These are phyloP conservation scores for Ectemnius lituratus DNA, from an alignment of 2,888 invertebrate species.

Conservation along the genomic window DNA sequence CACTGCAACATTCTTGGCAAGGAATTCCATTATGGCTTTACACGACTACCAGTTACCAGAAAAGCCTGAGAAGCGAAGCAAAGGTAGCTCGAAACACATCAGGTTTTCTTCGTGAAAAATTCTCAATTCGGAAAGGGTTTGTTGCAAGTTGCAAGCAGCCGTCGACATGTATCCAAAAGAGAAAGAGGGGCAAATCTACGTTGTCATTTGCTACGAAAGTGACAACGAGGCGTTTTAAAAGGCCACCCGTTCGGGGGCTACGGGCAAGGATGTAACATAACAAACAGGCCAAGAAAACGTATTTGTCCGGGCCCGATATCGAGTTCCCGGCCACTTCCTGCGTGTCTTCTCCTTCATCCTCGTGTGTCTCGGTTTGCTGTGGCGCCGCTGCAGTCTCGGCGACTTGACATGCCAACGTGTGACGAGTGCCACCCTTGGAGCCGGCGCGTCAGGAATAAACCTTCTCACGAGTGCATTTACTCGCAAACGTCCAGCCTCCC, in stretches of 20 bases:
- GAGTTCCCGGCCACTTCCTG: constrained; percentile 71
- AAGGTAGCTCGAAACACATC: no score
- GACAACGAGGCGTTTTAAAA: constrained; percentile 61
- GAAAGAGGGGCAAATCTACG: constrained; percentile 4
- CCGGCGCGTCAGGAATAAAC: constrained; percentile 63
- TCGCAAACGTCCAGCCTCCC: constrained; percentile 40
- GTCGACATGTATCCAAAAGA: constrained; percentile 3
- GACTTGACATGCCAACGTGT: constrained; percentile 60
- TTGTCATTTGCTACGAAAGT: constrained; percentile 32
- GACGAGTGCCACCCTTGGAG: constrained; percentile 67
- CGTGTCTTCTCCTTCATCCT: constrained; percentile 53
- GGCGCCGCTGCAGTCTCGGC: constrained; percentile 63
- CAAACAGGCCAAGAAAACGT: constrained; percentile 66
- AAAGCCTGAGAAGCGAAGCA: no score
- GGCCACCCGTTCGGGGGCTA: constrained; percentile 59
- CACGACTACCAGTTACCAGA: no score
- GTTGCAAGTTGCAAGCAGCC: no score
- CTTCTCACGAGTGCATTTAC: constrained; percentile 64
- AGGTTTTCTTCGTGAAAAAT: no score
- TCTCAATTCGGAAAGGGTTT: no score
- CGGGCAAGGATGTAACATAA: constrained; percentile 66
- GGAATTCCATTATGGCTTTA: no score
- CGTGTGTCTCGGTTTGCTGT: constrained; percentile 27
- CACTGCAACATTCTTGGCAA: no score
- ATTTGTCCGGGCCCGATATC: constrained; percentile 67